These are phyloP conservation scores for Pseudomyrmex pallidus DNA, from an alignment of 1,140 invertebrate genomes.

Conservation along the genomic window DNA sequence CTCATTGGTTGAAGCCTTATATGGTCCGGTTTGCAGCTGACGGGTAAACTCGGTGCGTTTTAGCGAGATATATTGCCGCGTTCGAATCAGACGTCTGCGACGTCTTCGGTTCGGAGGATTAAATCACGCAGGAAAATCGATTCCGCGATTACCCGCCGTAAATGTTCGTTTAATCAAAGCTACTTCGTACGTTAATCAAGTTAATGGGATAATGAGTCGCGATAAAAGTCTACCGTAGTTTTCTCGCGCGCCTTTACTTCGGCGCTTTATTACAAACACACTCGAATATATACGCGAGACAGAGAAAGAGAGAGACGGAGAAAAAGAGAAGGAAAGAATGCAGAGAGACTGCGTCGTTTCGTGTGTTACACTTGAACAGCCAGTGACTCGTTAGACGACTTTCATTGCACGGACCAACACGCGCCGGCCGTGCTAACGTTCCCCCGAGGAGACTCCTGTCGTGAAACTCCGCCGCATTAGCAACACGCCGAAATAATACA, in stretches of 20 bases:
- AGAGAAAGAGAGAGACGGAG: not conserved
- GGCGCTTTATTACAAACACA: slow-evolving; percentile 11
- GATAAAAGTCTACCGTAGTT: not conserved
- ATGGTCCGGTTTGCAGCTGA: slow-evolving; percentile 35
- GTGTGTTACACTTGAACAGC: slow-evolving; percentile 55
- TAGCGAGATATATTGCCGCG: not conserved
- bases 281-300: not conserved
- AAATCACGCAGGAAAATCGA: not conserved
- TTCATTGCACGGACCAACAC: slow-evolving; percentile 70
- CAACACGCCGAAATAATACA: too few relatives aligned
- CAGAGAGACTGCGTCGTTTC: slow-evolving; percentile 6
- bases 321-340: not conserved
- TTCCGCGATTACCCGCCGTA: slow-evolving; percentile 12
- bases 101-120: not conserved
- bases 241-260: slow-evolving; percentile 21
- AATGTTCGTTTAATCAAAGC: not conserved
- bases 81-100: slow-evolving; percentile 2
- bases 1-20: slow-evolving; percentile 58
- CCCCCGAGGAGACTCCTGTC: slow-evolving; percentile 24
- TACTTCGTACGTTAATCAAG: not conserved
- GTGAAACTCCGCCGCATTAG: slow-evolving; percentile 54
- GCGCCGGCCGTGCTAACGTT: slow-evolving; percentile 40
- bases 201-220: not conserved
- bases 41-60: not conserved
- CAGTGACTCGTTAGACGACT: slow-evolving; percentile 77